Evolutionary conservation across 2,888 invertebrate species (phyloP), one percentile per base, ranked within the genome.

Genomic region (Octodonta nipae): DNA sequence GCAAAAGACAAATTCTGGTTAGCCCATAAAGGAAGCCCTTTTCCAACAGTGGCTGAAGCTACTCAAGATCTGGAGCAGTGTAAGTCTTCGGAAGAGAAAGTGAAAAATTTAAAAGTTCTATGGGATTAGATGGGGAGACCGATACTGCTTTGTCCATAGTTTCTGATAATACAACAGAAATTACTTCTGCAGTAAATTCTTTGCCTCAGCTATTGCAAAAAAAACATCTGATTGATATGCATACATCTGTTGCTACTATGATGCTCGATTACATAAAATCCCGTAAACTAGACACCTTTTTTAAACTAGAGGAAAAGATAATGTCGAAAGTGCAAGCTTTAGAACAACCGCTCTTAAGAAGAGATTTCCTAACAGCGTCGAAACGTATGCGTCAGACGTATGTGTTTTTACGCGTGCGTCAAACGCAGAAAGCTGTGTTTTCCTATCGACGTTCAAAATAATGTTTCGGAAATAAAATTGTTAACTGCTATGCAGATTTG

Each of bases 21-120:
- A 14, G 75, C 78, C 33, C 89, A 96, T 54, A 96, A 93, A 63
- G 93, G 93, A 13, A 86, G 86, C 42, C 88, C 88, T 0, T 88
- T 89, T 55, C 88, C 88, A 1, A 80, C 77, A 2, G 98, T 99
- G 0, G 98, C 98, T 2, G 98, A 98, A 63, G 91, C 96, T 4
- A 95, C 99, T 43, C 96, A 99, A 57, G 93, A 95, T 61, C 64
- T 99, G 36, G 98, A 99, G 59, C 83, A 86, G 41, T 96, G 95
- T 35, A 56, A 68, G 36, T 68, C 78, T 32, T 88, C 87, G 15
- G 98, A 99, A 63, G 93, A 92, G 33, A 93, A 98, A 67, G 92
- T 99, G 3, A 95, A 93, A 56, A 80, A 83, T 47, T 63, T 98
- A 7, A 98, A 95, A 61, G 75, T 27, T 82, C 91, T 0, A 93